Evolutionary conservation across 1,140 invertebrate species (phyloP), one percentile per base, ranked within the genome.

Genomic region (Zelostemma sp.): DNA sequence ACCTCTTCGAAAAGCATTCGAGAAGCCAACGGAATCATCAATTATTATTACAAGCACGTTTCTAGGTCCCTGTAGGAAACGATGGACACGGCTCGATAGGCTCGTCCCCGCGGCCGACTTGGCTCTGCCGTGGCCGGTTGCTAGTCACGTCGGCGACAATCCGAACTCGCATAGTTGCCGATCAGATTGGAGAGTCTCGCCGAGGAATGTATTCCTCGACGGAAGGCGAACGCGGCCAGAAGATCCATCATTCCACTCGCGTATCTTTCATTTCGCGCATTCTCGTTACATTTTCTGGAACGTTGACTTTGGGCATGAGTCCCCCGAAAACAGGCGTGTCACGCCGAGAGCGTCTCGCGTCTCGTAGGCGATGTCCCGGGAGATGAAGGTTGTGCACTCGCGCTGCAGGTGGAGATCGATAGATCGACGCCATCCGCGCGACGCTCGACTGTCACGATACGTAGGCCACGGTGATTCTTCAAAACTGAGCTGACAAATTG

Each of bases 211-310:
- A 9, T 28, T 41, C 41, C 19, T 8, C 18, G 15, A 50, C 48
- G 57, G 62, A 64, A 72, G 57, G 58, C 17, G 41, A 35, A 35
- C 45, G 21, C 17, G 18, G 68, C 61, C 68, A 68, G 59, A 53
- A 53, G 66, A 79, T 78, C 69, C 73, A 80, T 79, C 76, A 80
- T 75, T 66, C 33, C 25, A 58, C 48, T 53, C 65, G 58, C 63
- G 68, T 68, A 72, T 77, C 73, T 57, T 72, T 78, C 70, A 74
- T 74, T 73, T 80, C 62, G 64, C 73, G 50, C 45, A 69, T 66
- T 73, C 58, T 67, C 56, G 53, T 65, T 70, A 62, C 19, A 14
- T 48, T 25, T 46, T 48, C 15, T 18, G 12, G 46, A 28, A 48
- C 46, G 40, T 5, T 28, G 46, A 48, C 19, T 48, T 28, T n/a